Conservation (phyloP, 1,140 invertebrate genomes). For the Cherax destructor region DNA sequence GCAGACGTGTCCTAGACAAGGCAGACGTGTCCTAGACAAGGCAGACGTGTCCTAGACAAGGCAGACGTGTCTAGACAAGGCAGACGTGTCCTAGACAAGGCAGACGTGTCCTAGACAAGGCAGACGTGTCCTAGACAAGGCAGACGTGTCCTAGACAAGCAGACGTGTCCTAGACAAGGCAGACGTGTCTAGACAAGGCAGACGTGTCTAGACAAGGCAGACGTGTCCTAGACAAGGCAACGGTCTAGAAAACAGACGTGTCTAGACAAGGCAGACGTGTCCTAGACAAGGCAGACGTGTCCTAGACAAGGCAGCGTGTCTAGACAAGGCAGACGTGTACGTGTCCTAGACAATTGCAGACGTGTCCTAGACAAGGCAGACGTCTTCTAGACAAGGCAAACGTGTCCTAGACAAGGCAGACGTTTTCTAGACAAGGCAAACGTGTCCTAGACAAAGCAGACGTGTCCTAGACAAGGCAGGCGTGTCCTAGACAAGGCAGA, state of each 20-base stretch:
- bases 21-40: neutral
- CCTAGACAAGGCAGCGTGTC: neutral
- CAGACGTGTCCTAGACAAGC: neutral
- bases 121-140: neutral
- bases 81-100: neutral
- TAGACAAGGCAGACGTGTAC: too few relatives aligned
- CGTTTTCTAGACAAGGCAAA: neutral
- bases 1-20: neutral
- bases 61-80: neutral
- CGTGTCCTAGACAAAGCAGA: neutral
- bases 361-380: neutral
- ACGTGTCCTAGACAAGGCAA: neutral
- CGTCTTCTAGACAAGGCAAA: neutral
- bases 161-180: neutral
- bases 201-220: neutral
- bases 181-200: too few relatives aligned
- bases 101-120: neutral
- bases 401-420: neutral
- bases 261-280: neutral
- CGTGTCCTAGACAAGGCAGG: too few relatives aligned
- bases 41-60: too few relatives aligned
- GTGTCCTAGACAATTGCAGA: neutral
- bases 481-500: neutral
- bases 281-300: neutral
- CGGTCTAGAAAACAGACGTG: neutral